These are phyloP conservation scores for Genyomyrus donnyi DNA, from an alignment of 2,113 vertebrate species.

Conservation along the genomic window DNA sequence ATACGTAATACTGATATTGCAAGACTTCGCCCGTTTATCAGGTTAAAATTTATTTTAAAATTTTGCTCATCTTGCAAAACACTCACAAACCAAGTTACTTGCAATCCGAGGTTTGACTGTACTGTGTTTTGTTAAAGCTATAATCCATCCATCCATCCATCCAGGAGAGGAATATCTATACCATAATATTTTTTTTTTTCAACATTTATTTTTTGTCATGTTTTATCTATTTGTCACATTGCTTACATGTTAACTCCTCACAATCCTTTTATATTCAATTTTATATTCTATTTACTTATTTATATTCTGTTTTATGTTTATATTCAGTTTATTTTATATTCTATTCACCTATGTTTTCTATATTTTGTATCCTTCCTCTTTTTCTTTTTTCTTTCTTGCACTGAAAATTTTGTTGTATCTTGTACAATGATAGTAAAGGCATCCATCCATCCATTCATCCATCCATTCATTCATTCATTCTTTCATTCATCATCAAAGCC, in stretches of 20 bases:
- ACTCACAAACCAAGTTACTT: too few relatives aligned
- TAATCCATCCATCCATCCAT: neutral
- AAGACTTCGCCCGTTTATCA: too few relatives aligned
- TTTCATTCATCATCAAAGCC: neutral
- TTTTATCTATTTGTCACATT: neutral
- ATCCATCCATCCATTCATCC: neutral
- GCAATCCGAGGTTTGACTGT: too few relatives aligned
- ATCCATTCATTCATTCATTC: neutral
- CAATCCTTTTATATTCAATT: neutral
- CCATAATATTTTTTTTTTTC: neutral
- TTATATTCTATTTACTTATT: too few relatives aligned
- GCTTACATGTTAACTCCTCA: neutral
- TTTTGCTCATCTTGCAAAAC: too few relatives aligned
- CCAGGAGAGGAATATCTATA: neutral
- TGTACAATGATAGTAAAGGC: neutral
- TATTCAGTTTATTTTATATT: too few relatives aligned
- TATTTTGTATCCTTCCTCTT: too few relatives aligned
- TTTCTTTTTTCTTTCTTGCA: neutral
- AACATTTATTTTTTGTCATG: neutral
- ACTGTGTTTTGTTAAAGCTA: too few relatives aligned
- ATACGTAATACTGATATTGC: too few relatives aligned
- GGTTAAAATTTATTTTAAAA: too few relatives aligned
- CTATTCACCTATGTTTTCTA: too few relatives aligned
- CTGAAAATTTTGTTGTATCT: neutral
- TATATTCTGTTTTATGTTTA: too few relatives aligned